Conservation (phyloP, 2,797 vertebrate species). For the Peromyscus nudipes region DNA sequence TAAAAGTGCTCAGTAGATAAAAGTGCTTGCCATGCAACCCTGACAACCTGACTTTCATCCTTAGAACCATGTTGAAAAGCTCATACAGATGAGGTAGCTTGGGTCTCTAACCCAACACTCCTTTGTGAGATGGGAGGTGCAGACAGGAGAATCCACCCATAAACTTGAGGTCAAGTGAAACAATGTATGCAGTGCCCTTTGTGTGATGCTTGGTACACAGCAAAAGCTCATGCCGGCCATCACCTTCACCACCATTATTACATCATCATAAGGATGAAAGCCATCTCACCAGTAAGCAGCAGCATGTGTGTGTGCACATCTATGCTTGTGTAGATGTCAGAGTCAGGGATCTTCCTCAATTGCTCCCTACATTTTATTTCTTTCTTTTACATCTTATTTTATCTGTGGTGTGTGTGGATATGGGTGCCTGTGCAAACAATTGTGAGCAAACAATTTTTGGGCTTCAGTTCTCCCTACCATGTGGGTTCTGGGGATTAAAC, state of each 20-base stretch:
- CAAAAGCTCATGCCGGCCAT: not conserved
- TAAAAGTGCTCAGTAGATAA: not conserved
- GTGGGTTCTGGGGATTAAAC: not conserved
- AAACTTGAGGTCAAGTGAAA: not conserved
- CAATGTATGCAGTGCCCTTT: not conserved
- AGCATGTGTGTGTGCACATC: slow-evolving; percentile 84
- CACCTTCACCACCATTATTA: fast-evolving
- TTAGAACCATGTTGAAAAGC: not conserved
- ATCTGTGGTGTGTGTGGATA: not conserved
- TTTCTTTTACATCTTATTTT: not conserved
- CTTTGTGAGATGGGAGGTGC: not conserved
- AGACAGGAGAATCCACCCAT: not conserved
- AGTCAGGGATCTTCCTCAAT: not conserved
- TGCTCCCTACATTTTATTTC: not conserved
- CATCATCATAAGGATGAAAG: not conserved
- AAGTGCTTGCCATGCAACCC: not conserved
- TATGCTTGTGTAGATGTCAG: not conserved
- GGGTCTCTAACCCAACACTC: not conserved
- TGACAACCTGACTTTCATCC: not conserved
- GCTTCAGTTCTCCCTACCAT: not conserved
- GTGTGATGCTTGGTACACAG: not conserved
- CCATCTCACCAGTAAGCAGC: slow-evolving; percentile 94
- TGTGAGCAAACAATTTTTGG: not conserved
- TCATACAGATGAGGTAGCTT: not conserved
- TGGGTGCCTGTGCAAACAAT: not conserved